Percentiles rank a stretch among this genome's conserved stretches.
Evolutionary conservation across 64 coral and sea anemone genomes (phyloP).

Genomic region (Anthopleura sola): DNA sequence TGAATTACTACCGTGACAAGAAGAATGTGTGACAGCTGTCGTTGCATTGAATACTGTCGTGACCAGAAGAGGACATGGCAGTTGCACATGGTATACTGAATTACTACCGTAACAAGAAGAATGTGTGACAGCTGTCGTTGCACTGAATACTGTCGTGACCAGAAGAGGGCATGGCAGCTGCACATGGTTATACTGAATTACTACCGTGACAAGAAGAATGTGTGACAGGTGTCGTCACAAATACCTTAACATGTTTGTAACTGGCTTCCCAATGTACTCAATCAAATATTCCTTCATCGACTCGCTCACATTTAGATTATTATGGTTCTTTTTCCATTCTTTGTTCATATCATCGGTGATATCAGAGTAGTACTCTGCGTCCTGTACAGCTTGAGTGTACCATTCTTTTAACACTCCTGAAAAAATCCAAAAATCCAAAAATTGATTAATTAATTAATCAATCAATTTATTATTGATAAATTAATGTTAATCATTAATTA

Average conservation of each 20-base stretch:
- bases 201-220: no score
- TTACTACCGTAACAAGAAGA: neutral
- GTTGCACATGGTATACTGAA: no score
- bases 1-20: no score
- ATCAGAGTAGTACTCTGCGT: conserved; percentile 50
- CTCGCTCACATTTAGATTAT: conserved; percentile 54
- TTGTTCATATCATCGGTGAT: conserved; percentile 46
- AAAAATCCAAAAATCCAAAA: neutral
- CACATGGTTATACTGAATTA: no score
- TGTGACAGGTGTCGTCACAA: no score
- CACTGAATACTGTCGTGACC: neutral
- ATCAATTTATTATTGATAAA: no score
- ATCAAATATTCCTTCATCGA: conserved; percentile 75
- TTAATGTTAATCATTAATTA: no score
- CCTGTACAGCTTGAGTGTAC: conserved; percentile 40
- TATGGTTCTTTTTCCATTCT: conserved; percentile 50
- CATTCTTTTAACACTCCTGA: conserved; percentile 73
- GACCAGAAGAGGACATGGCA: neutral
- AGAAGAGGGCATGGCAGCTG: neutral
- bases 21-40: no score
- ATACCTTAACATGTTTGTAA: conserved; percentile 59
- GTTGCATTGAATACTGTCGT: neutral
- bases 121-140: neutral
- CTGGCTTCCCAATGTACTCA: conserved; percentile 72
- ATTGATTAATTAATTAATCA: no score